Evolutionary conservation across 2,888 invertebrate species (phyloP), one percentile per base, ranked within the genome.

Genomic region (Gordius sp.): DNA sequence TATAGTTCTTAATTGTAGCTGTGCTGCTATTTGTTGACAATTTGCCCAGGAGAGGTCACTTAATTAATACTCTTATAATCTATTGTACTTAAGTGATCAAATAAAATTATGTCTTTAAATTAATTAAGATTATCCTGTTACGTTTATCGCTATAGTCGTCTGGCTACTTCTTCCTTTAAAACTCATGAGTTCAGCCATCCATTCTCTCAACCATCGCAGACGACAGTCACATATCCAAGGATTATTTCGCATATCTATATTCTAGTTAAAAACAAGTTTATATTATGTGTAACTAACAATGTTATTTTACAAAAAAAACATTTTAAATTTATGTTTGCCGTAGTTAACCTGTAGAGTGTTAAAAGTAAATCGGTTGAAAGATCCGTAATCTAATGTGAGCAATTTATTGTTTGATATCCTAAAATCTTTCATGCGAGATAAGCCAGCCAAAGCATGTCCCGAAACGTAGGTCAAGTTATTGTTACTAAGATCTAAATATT

Each of bases 151-250:
- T n/a, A n/a, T n/a, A n/a, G n/a, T n/a, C n/a, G n/a, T n/a, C n/a
- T n/a, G n/a, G n/a, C n/a, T n/a, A n/a, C n/a, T n/a, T n/a, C n/a
- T n/a, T n/a, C 13, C 47, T 47, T 47, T 47, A 23, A 18, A 47
- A 8, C n/a, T n/a, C 20, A n/a, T 8, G 4, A n/a, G 20, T 28
- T 54, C 28, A 13, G 24, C 16, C 2, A 54, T 13, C 55, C 55
- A 54, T 16, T 54, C 55, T 26, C 28, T 24, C 20, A 54, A 20
- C 55, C 55, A 54, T 16, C 27, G 4, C 8, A 54, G 8, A 8
- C 27, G 24, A 20, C 55, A 54, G 27, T 54, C 55, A 27, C 55
- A 54, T 16, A 54, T 54, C 55, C 55, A 54, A 25, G 55, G 55
- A 23, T 54, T 54, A 27, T 54, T 27, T 2, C 24, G 24, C 2